Conservation (phyloP, 2,797 vertebrate genomes). For the Ptychobarbus kaznakovi region DNA sequence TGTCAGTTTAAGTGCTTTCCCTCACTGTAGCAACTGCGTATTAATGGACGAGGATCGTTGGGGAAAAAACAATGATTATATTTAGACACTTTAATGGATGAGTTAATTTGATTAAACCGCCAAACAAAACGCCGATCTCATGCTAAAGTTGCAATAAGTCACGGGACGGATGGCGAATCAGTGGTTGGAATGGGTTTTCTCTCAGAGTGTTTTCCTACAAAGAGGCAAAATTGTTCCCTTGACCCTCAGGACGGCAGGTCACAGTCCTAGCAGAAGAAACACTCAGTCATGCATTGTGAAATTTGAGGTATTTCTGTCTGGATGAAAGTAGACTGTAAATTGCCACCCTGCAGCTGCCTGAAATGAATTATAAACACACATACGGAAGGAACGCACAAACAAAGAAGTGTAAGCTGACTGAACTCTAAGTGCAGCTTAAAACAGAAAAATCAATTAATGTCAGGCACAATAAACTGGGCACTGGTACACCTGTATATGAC, state of each 20-base stretch:
- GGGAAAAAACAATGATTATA: slow-evolving; percentile 55
- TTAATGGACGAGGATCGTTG: slow-evolving; percentile 51
- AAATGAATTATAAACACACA: slow-evolving; percentile 62
- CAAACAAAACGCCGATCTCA: slow-evolving; percentile 39
- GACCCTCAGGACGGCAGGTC: slow-evolving; percentile 56
- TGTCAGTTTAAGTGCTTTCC: slow-evolving; percentile 59
- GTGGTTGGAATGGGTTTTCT: slow-evolving; percentile 20
- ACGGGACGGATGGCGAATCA: slow-evolving; percentile 34
- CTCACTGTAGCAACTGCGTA: slow-evolving; percentile 46
- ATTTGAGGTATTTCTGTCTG: slow-evolving; percentile 59
- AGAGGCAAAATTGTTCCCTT: slow-evolving; percentile 27
- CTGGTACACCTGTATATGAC: neutral
- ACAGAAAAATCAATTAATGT: slow-evolving; percentile 58
- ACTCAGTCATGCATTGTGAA: slow-evolving; percentile 59
- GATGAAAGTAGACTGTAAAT: slow-evolving; percentile 62
- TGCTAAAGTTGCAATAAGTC: slow-evolving; percentile 55
- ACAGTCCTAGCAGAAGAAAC: slow-evolving; percentile 56
- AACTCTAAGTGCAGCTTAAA: slow-evolving; percentile 57
- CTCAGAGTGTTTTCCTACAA: slow-evolving; percentile 35
- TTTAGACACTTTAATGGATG: slow-evolving; percentile 58
- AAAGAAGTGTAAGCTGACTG: slow-evolving; percentile 42
- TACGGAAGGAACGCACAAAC: slow-evolving; percentile 46
- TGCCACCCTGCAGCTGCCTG: slow-evolving; percentile 49
- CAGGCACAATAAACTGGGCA: slow-evolving; percentile 19
- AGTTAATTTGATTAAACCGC: slow-evolving; percentile 52